These are phyloP conservation scores for Melierax canorus DNA, from an alignment of 2,113 vertebrate genomes.

Conservation along the genomic window DNA sequence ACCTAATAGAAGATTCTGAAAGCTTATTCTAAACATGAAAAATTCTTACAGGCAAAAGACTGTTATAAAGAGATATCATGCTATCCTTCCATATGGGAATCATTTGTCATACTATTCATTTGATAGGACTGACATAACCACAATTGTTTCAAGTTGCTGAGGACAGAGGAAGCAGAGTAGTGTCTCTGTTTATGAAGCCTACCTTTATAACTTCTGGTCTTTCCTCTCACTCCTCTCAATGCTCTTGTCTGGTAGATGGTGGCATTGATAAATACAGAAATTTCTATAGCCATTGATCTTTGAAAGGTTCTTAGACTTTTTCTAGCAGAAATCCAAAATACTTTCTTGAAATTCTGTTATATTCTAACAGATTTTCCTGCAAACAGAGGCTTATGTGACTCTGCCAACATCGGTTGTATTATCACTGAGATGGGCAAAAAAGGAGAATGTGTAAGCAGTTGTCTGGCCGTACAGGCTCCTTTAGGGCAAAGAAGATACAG, in stretches of 20 bases:
- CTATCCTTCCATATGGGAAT: neutral
- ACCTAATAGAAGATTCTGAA: neutral
- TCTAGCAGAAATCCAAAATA: neutral
- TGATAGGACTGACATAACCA: neutral
- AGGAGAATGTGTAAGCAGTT: neutral
- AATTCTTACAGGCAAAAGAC: neutral
- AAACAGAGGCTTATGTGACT: neutral
- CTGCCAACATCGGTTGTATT: neutral
- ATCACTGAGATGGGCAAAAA: neutral
- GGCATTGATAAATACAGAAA: neutral
- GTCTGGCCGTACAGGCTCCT: neutral
- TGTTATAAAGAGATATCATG: neutral
- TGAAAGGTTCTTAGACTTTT: neutral
- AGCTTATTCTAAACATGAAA: neutral
- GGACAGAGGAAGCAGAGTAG: neutral
- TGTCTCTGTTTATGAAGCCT: neutral
- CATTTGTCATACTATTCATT: neutral
- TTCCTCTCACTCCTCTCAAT: neutral
- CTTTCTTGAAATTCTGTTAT: neutral
- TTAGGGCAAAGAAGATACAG: neutral
- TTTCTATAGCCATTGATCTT: neutral
- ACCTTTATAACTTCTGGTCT: neutral
- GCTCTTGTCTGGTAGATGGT: neutral
- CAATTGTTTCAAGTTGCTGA: neutral
- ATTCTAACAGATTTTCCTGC: neutral